These are phyloP conservation scores for Rhinogobio ventralis DNA, from an alignment of 2,797 vertebrate genomes.

Conservation along the genomic window DNA sequence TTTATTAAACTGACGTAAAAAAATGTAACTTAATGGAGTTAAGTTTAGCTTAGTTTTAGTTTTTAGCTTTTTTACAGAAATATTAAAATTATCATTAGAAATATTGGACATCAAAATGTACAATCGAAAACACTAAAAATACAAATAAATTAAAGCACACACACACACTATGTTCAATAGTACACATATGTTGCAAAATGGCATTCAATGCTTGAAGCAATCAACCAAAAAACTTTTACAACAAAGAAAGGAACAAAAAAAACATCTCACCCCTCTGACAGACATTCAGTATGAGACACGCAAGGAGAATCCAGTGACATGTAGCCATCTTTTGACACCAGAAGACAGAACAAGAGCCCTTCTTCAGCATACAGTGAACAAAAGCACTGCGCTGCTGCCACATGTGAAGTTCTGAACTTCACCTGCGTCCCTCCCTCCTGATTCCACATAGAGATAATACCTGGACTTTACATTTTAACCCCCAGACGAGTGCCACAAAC, in stretches of 20 bases:
- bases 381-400: neutral
- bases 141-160: neutral
- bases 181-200: neutral
- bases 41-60: too few species aligned
- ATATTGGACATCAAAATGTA: neutral
- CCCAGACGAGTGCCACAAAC: slow-evolving; percentile 50
- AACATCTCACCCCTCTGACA: slow-evolving; percentile 69
- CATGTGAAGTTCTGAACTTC: neutral
- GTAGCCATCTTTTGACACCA: slow-evolving; percentile 46
- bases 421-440: slow-evolving; percentile 50
- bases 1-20: too few species aligned
- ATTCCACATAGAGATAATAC: slow-evolving; percentile 66
- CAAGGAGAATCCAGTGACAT: slow-evolving; percentile 27
- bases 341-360: neutral
- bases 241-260: neutral
- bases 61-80: neutral
- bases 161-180: neutral
- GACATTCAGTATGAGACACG: slow-evolving; percentile 64
- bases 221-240: neutral
- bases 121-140: neutral
- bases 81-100: neutral
- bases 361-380: neutral
- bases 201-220: neutral
- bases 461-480: slow-evolving; percentile 75
- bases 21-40: too few species aligned